Evolutionary conservation across 2,888 invertebrate genomes (phyloP).

Genomic region (Portevinia maculata): DNA sequence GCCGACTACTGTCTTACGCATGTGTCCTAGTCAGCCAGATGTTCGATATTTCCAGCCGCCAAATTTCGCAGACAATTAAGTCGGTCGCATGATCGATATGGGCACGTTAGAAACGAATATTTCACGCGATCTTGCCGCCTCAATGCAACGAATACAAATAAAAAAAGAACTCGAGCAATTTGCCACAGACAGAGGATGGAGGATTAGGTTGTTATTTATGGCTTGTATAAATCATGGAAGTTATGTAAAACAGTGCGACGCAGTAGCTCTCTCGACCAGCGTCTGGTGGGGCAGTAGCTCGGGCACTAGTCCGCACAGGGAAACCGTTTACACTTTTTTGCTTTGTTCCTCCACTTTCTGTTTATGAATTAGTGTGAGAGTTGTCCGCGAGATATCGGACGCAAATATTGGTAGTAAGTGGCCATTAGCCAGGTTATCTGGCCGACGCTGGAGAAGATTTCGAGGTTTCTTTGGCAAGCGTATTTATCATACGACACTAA

Average conservation of each 20-base stretch:
- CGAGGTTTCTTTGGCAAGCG: constrained; percentile 60
- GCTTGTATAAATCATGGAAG: constrained; percentile 62
- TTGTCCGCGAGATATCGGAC: constrained; percentile 41
- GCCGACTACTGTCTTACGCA: constrained; percentile 61
- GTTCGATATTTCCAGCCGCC: constrained; percentile 34
- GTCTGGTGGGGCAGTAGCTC: background rate
- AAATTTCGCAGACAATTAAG: constrained; percentile 22
- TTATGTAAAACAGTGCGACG: constrained; percentile 58
- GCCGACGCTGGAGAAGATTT: constrained; percentile 52
- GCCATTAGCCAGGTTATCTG: constrained; percentile 71
- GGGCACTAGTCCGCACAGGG: background rate
- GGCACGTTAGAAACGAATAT: constrained; percentile 54
- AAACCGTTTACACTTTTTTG: background rate
- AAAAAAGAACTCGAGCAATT: constrained; percentile 60
- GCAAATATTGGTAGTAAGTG: constrained; percentile 65
- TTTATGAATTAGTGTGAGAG: constrained; percentile 51
- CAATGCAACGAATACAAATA: background rate
- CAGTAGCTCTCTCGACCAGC: constrained; percentile 13
- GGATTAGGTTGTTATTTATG: constrained; percentile 69
- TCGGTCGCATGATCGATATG: constrained; percentile 37
- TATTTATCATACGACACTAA: constrained; percentile 73
- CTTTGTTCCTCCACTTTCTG: constrained; percentile 11
- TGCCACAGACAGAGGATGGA: constrained; percentile 55
- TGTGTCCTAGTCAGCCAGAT: constrained; percentile 36
- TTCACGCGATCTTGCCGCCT: constrained; percentile 15